Percentiles rank a stretch among this genome's conserved stretches.
Evolutionary conservation across 2,888 invertebrate species (phyloP).

Genomic region (Drosophila pseudotalamancana): DNA sequence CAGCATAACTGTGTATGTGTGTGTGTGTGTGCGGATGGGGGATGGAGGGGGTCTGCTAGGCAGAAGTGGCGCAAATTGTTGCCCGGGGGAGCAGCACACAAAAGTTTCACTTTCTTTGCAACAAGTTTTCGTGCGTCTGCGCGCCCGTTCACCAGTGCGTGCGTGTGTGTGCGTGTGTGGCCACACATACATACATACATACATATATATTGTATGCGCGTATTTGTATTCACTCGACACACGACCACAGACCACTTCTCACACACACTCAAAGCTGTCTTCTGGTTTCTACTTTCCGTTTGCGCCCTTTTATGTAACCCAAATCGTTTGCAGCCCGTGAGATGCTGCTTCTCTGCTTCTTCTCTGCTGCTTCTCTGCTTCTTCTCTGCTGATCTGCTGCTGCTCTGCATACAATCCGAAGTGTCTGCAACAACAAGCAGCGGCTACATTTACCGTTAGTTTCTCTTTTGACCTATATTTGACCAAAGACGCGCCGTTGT

Average conservation of each 20-base stretch:
- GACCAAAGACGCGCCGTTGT: slow-evolving; percentile 41
- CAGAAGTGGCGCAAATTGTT: slow-evolving; percentile 44
- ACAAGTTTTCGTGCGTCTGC: slow-evolving; percentile 62
- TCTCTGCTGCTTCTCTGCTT: slow-evolving; percentile 1
- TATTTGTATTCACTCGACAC: slow-evolving; percentile 5
- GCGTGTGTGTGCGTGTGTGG: slow-evolving; percentile 9
- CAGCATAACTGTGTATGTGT: background rate
- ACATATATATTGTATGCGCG: no score
- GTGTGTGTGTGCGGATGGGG: background rate
- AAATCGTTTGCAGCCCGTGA: slow-evolving; percentile 63
- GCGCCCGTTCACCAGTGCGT: slow-evolving; percentile 27
- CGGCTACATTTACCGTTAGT: slow-evolving; percentile 77
- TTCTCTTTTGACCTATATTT: slow-evolving; percentile 84
- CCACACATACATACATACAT: no score
- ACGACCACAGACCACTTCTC: slow-evolving; percentile 16
- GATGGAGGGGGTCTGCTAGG: background rate
- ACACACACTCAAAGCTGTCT: slow-evolving; percentile 35
- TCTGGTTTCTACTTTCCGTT: slow-evolving; percentile 74
- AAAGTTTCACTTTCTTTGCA: slow-evolving; percentile 82
- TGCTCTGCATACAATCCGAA: slow-evolving; percentile 50
- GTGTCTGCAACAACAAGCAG: slow-evolving; percentile 31
- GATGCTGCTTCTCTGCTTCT: slow-evolving; percentile 34
- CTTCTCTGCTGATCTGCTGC: slow-evolving; percentile 26
- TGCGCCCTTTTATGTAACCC: slow-evolving; percentile 81
- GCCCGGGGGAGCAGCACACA: slow-evolving; percentile 51